phyloP scores from a whole-genome alignment of 2,113 vertebrate genomes.

The Boulengeromyrus knoepffleri region DNA sequence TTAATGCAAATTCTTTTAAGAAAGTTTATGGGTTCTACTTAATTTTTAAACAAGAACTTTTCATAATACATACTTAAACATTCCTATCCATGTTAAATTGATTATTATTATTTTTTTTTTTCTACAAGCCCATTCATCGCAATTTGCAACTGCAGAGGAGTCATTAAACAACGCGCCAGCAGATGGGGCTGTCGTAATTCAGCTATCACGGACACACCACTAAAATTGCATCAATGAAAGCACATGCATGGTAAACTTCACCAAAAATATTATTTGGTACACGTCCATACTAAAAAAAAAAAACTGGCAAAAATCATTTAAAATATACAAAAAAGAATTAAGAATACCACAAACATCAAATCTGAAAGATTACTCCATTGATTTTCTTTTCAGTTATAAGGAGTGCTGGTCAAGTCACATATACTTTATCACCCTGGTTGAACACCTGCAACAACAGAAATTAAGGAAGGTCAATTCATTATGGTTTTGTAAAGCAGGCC shows the following conservation, averaged over 20 bases:
- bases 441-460: not conserved
- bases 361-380: not conserved
- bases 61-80: not conserved
- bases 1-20: not conserved
- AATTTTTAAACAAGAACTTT: not conserved
- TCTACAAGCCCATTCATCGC: not conserved
- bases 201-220: not conserved
- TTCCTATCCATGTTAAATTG: not conserved
- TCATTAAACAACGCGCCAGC: not conserved
- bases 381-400: not conserved
- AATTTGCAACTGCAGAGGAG: not conserved
- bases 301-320: not conserved
- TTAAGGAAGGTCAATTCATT: not conserved
- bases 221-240: not conserved
- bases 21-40: not conserved
- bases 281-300: not conserved
- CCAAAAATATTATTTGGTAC: not conserved
- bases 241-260: not conserved
- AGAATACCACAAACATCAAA: not conserved
- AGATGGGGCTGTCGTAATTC: slow-evolving; percentile 25
- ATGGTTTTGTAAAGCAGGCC: not conserved
- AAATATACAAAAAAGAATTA: not conserved
- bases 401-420: not conserved
- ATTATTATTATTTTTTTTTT: not conserved
- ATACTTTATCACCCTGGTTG: not conserved